A percentile compares a stretch with the other conserved stretches of the same genome.
These are phyloP conservation scores for Drosophila ogumai DNA, from an alignment of 1,140 invertebrate species.

Conservation along the genomic window DNA sequence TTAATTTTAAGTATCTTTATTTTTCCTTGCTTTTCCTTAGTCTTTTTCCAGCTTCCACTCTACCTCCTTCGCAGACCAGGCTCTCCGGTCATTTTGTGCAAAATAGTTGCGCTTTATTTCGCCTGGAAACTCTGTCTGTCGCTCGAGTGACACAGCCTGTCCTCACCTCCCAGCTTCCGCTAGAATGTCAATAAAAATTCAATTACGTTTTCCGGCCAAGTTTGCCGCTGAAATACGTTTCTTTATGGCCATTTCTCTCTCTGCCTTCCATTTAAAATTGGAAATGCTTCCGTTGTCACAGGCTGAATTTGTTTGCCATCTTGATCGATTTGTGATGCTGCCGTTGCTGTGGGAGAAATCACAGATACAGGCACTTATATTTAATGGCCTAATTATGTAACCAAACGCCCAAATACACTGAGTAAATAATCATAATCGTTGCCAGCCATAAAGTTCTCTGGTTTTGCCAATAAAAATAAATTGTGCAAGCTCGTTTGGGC, in stretches of 20 bases:
- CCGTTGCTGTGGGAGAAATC: slow-evolving; percentile 41
- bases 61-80: neutral
- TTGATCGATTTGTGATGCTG: slow-evolving; percentile 51
- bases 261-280: slow-evolving; percentile 58
- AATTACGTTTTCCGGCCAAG: slow-evolving; percentile 67
- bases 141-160: slow-evolving; percentile 26
- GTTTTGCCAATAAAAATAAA: slow-evolving; percentile 58
- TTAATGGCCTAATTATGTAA: slow-evolving; percentile 80
- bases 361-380: slow-evolving; percentile 63
- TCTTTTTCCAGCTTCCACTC: slow-evolving; percentile 8
- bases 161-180: slow-evolving; percentile 21
- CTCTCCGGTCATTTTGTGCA: slow-evolving; percentile 45
- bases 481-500: slow-evolving; percentile 28
- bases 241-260: slow-evolving; percentile 49
- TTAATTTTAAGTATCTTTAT: slow-evolving; percentile 62
- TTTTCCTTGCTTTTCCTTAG: slow-evolving; percentile 15
- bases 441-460: slow-evolving; percentile 28
- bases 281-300: slow-evolving; percentile 57
- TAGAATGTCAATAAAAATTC: slow-evolving; percentile 82
- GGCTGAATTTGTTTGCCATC: slow-evolving; percentile 67
- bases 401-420: slow-evolving; percentile 43
- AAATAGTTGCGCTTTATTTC: slow-evolving; percentile 61
- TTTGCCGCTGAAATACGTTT: slow-evolving; percentile 51
- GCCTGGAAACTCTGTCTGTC: slow-evolving; percentile 17
- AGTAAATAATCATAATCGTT: slow-evolving; percentile 73